A percentile compares a stretch with the other conserved stretches of the same genome.
phyloP scores from a whole-genome alignment of 2,888 invertebrate species.

The Drosophila vallismaia region DNA sequence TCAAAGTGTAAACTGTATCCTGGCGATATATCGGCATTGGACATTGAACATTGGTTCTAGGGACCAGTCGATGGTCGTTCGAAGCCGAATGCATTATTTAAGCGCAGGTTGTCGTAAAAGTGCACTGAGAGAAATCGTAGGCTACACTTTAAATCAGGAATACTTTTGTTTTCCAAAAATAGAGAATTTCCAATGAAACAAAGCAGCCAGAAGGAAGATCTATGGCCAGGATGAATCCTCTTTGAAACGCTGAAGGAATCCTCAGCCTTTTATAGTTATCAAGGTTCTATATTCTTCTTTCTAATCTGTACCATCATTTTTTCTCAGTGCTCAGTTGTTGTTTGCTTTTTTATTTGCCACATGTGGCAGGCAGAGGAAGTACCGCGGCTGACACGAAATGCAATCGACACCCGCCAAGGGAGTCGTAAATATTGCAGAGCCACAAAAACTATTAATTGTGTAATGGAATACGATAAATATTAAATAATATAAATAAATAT shows the following conservation, averaged over 20 bases:
- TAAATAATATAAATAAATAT: too few relatives aligned
- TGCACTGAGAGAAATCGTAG: constrained; percentile 3
- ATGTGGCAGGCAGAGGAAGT: neutral
- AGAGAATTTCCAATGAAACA: too few relatives aligned
- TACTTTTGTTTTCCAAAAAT: too few relatives aligned
- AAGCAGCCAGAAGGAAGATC: too few relatives aligned
- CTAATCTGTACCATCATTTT: neutral
- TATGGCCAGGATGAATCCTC: too few relatives aligned
- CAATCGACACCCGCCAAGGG: constrained; percentile 32
- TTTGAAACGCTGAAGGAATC: too few relatives aligned
- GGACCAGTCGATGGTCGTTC: constrained; percentile 28
- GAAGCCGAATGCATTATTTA: constrained; percentile 49
- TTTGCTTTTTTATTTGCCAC: constrained; percentile 1
- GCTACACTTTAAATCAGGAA: too few relatives aligned
- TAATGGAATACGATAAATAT: too few relatives aligned
- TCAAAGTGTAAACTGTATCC: constrained; percentile 17
- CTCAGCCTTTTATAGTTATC: too few relatives aligned
- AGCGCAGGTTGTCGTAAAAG: constrained; percentile 16
- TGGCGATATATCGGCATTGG: neutral
- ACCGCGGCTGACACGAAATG: constrained; percentile 15
- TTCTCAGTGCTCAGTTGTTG: neutral
- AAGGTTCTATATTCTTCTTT: neutral
- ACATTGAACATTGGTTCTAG: constrained; percentile 1
- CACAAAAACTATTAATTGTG: too few relatives aligned
- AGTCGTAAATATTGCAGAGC: constrained; percentile 36